Evolutionary conservation across 1,140 invertebrate species (phyloP).

Genomic region (Drosophila pallidifrons): DNA sequence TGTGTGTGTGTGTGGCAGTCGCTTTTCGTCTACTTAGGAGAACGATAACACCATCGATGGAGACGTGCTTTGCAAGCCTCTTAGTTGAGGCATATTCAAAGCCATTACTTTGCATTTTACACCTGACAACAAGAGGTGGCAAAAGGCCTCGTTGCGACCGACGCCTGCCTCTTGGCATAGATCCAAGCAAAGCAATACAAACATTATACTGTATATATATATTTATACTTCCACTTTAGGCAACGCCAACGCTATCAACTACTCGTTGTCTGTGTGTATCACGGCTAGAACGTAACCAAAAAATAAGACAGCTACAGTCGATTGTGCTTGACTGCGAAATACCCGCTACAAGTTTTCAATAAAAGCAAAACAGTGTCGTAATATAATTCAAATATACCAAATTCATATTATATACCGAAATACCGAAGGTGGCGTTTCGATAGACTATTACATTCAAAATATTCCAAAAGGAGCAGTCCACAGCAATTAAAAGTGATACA

Average conservation of each 20-base stretch:
- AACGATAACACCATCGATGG: not conserved
- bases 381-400: too few relatives aligned
- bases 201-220: not conserved
- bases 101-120: conserved; percentile 80
- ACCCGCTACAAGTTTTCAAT: too few relatives aligned
- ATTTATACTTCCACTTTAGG: conserved; percentile 16
- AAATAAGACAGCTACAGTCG: too few relatives aligned
- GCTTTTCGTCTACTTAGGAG: not conserved
- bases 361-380: too few relatives aligned
- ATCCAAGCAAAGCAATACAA: conserved; percentile 52
- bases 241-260: not conserved
- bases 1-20: not conserved
- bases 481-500: too few relatives aligned
- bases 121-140: conserved; percentile 62
- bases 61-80: conserved; percentile 28
- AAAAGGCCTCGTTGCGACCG: conserved; percentile 15
- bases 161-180: conserved; percentile 56
- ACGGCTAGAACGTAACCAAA: conserved; percentile 48
- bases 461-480: too few relatives aligned
- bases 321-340: too few relatives aligned
- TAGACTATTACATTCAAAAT: too few relatives aligned
- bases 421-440: too few relatives aligned
- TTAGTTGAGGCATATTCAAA: conserved; percentile 66
- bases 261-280: conserved; percentile 9
- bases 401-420: too few relatives aligned